phyloP scores from a whole-genome alignment of 2,888 invertebrate species.

The Nipponacmea schrenckii region DNA sequence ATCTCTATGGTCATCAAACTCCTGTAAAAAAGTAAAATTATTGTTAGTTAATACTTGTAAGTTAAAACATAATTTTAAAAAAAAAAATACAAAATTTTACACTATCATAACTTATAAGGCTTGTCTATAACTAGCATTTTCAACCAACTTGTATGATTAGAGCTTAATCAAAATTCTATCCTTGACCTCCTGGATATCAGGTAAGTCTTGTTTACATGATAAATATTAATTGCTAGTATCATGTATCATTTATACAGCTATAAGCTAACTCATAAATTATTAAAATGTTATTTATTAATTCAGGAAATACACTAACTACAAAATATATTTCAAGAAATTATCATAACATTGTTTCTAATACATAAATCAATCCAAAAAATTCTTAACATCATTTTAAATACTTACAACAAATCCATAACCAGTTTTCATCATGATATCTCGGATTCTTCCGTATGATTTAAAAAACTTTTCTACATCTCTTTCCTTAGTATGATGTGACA shows the following conservation, averaged over 20 bases:
- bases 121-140: background rate
- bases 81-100: background rate
- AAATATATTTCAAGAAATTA: too few species aligned
- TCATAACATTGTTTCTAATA: too few species aligned
- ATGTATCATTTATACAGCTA: too few species aligned
- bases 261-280: too few species aligned
- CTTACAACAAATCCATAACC: conserved; percentile 97
- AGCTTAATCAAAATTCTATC: background rate
- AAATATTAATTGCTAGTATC: too few species aligned
- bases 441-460: conserved; percentile 90
- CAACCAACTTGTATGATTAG: background rate
- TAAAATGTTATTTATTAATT: too few species aligned
- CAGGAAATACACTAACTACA: too few species aligned
- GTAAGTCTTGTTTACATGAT: too few species aligned
- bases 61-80: background rate
- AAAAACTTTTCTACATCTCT: conserved; percentile 95
- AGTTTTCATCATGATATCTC: conserved; percentile 94
- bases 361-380: too few species aligned
- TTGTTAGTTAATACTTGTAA: background rate
- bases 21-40: conserved; percentile 73
- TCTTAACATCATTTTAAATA: too few species aligned
- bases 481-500: conserved; percentile 83
- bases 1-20: conserved; percentile 96
- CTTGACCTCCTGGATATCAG: too few species aligned
- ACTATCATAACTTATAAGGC: too few species aligned